A percentile compares a stretch with the other conserved stretches of the same genome.
Conservation (phyloP, 2,113 vertebrate species). For the Corvus moneduloides region DNA sequence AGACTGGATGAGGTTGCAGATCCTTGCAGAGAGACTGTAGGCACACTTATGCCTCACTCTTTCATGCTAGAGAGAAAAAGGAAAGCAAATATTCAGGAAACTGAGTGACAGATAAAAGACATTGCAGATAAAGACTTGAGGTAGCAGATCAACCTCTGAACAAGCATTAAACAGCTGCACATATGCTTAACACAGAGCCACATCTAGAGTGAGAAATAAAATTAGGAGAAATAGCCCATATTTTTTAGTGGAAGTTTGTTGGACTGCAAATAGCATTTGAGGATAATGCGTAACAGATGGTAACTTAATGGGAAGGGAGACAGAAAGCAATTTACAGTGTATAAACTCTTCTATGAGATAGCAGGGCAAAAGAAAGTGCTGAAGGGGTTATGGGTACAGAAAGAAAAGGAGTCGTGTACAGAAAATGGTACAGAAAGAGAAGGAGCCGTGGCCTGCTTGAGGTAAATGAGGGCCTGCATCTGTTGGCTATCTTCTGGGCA, state of each 20-base stretch:
- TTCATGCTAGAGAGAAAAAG: background rate
- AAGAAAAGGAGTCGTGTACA: too few species aligned
- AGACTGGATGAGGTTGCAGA: background rate
- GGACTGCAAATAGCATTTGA: background rate
- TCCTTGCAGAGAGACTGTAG: background rate
- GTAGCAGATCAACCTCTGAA: background rate
- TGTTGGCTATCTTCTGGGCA: background rate
- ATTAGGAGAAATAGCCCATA: background rate
- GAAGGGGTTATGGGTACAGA: background rate
- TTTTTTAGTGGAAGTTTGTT: slow-evolving; percentile 15
- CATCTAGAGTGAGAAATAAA: background rate
- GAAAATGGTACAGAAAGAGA: background rate
- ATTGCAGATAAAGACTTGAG: background rate
- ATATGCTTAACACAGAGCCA: background rate
- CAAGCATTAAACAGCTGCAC: background rate
- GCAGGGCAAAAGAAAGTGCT: background rate
- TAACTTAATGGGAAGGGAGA: background rate
- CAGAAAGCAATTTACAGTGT: background rate
- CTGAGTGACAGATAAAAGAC: background rate
- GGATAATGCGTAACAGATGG: slow-evolving; percentile 28
- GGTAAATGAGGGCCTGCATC: background rate
- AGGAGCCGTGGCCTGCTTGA: background rate
- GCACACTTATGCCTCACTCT: background rate
- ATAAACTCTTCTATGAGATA: background rate
- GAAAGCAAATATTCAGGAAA: background rate